A percentile compares a stretch with the other conserved stretches of the same genome.
Conservation (phyloP, 1,140 invertebrate genomes). For the Thrips palmi region DNA sequence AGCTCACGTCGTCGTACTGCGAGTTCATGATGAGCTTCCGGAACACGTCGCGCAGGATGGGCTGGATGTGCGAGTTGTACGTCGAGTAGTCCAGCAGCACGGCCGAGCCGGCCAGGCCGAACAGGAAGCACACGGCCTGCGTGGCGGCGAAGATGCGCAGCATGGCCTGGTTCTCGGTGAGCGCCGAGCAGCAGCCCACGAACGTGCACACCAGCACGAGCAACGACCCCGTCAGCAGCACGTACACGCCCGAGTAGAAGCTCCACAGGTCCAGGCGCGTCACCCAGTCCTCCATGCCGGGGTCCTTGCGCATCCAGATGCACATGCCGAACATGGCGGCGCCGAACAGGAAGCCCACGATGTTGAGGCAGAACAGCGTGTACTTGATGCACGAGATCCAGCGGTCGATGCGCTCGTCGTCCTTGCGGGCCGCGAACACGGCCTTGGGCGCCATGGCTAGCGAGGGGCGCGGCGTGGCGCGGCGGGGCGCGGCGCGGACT, state of each 20-base stretch:
- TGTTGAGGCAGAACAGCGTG: conserved; percentile 47
- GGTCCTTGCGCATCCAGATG: conserved; percentile 61
- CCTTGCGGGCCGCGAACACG: no score
- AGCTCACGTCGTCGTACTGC: conserved; percentile 36
- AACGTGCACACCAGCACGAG: conserved; percentile 53
- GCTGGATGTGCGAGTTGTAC: conserved; percentile 55
- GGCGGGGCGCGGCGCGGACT: no score
- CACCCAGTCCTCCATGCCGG: conserved; percentile 62
- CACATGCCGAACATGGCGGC: conserved; percentile 53
- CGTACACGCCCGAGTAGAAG: conserved; percentile 65
- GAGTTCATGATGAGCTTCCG: conserved; percentile 48
- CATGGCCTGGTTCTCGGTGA: conserved; percentile 33
- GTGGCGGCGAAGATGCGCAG: conserved; percentile 30
- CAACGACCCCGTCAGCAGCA: conserved; percentile 48
- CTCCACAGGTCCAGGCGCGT: conserved; percentile 46
- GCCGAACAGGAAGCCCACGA: conserved; percentile 51
- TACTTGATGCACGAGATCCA: no score
- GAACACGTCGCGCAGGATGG: conserved; percentile 47
- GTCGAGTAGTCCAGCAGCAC: conserved; percentile 62
- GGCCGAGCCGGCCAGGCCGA: conserved; percentile 52
- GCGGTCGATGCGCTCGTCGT: no score
- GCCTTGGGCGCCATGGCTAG: no score
- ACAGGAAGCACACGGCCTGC: conserved; percentile 46
- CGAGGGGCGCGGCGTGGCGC: no score
- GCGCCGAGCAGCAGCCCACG: conserved; percentile 48